Evolutionary conservation across 1,140 invertebrate species (phyloP), one percentile per base, ranked within the genome.

Genomic region (Antheraea pernyi): DNA sequence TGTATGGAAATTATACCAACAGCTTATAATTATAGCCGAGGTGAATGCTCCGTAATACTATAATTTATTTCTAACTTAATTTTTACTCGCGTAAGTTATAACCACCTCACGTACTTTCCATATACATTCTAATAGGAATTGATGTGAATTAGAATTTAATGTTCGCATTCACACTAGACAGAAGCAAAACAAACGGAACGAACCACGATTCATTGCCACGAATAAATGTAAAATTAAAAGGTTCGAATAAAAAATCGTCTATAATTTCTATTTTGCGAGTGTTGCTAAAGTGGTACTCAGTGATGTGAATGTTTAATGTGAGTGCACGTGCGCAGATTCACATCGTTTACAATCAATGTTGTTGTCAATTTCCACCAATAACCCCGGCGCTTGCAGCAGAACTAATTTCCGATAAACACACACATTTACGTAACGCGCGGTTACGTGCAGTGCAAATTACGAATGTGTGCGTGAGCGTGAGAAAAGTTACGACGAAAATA

Each of bases 401-500:
- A 85, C 84, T 83, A 86, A 88, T 88, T 86, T 83, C 81, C 81
- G 80, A 88, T 89, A 84, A 86, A 89, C 81, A 75, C 83, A 81
- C 84, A 85, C 76, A 82, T 67, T 30, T 30, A 30, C 22, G 75
- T 69, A 80, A 72, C 70, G 65, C 68, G 67, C 74, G 68, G 75
- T 74, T 72, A 83, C 78, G 73, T 76, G 65, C 76, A 83, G 77
- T 83, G 78, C 82, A 87, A 85, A 89, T 83, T 84, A 85, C 79
- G 71, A 65, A 75, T 81, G 75, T 73, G 75, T 81, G 81, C 82
- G 81, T 86, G 76, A 92, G 83, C 86, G 86, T 92, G 91, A 90
- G 89, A 92, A 92, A 88, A 88, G 22, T 73, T 79, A 81, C 82
- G 70, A 76, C 74, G 79, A 79, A 89, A 84, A 86, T 83, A 83